Base-by-base conservation (phyloP, 2,888 invertebrate genomes). In the Habrosyne pyritoides region DNA sequence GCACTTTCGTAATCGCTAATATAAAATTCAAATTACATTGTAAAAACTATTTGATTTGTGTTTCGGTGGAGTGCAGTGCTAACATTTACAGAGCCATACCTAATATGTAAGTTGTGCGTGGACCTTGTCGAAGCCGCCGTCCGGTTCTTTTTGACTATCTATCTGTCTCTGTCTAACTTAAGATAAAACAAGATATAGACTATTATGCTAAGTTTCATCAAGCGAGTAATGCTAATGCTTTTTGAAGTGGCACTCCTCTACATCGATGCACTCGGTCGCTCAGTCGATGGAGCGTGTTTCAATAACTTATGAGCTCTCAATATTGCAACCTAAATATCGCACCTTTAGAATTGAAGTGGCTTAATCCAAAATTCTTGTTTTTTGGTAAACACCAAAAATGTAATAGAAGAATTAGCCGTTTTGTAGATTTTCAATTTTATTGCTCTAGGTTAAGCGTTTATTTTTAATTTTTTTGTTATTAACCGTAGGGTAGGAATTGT, bases 161-260 rank as follows among this genome's bases (percentile, higher is more conserved):
- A 18, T 42, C 54, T 60, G 57, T 79, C 75, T 63, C 71, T 70
- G 47, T 70, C 69, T 59, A 56, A 56, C 70, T 56, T 61, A 57
- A 66, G 66, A 66, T 66, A 70, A 71, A 78, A 78, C 71, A 76
- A 69, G 59, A 59, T 60, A 61, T 60, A 62, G 61, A 60, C 57
- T 70, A 74, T 67, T 75, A 74, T 77, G 74, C 72, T 71, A 73
- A 77, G 81, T 77, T 79, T 75, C 79, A 79, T 77, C 74, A 73
- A 65, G 67, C 80, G 68, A 72, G 75, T 74, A 78, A 82, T 79
- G 81, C 75, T 85, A 84, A 84, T 85, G 84, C 76, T 76, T 86
- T 85, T 84, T 79, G 71, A 75, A 84, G 83, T 65, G 78, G 79
- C 83, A 75, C 79, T 83, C 69, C 61, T 66, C 60, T 67, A 60